Base-by-base conservation (phyloP, 2,888 invertebrate species). In the Drosophila putrida region DNA sequence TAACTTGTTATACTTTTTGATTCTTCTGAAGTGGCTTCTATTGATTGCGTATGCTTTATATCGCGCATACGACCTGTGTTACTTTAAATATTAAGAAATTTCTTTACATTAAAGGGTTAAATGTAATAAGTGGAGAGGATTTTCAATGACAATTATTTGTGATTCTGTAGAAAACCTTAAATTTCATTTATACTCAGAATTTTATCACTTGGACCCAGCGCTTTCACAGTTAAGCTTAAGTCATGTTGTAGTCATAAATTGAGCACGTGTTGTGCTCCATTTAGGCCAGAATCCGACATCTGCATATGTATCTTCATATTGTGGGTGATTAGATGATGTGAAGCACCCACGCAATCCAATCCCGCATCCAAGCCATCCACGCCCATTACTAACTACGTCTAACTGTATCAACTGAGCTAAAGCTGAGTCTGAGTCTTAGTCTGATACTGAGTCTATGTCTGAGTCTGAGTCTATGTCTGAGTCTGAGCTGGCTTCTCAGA, bases 351-450 rank as follows among this genome's bases (percentile, higher is more conserved):
- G 57, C 61, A 66, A 27, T 44, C 43, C 61, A 66, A 27, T 44
- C 43, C 15, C 10, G 43, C 10, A 55, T 43, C 31, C 43, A 33
- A 25, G 55, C 43, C 61, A n/a, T n/a, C 57, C 66, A 66, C 75
- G 55, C 39, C 71, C 54, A 54, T 58, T 74, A 20, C 47, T 25
- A 53, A 50, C 31, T 49, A 49, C 15, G 57, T 47, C 65, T 38
- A 75, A 55, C 58, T 63, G 70, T 53, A 27, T 39, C 43, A 53
- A 74, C 50, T 64, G 64, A 33, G 46, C 64, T 33, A 33, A 13
- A 10, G 11, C 31, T n/a, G 11, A 25, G 43, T 10, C 27, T 28
- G 44, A 28, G 46, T 20, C 20, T 20, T 2, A 20, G 20, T 20
- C n/a, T n/a, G n/a, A n/a, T n/a, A n/a, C 20, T 20, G 20, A 20